phyloP scores from a whole-genome alignment of 2,888 invertebrate genomes.

The Patella ulyssiponensis region DNA sequence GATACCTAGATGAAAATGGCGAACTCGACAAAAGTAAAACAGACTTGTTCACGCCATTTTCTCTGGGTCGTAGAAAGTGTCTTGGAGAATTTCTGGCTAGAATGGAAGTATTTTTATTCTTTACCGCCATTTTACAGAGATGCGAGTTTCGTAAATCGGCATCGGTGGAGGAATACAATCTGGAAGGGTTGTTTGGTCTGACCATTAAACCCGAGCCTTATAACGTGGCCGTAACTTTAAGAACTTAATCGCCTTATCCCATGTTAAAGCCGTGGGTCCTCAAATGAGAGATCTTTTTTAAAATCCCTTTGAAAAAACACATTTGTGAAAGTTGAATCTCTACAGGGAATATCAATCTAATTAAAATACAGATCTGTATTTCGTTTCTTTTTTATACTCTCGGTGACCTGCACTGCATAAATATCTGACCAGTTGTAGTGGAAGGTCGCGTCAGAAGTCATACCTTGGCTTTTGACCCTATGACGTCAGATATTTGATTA shows the following conservation, averaged over 20 bases:
- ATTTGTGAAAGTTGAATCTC: no score
- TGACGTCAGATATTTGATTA: no score
- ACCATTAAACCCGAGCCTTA: not conserved
- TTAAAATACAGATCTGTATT: no score
- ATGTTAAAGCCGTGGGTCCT: no score
- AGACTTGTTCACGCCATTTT: not conserved
- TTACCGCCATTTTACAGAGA: not conserved
- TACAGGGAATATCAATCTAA: no score
- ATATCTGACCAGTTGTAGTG: no score
- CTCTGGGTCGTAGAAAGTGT: not conserved
- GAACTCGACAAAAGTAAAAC: not conserved
- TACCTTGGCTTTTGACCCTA: no score
- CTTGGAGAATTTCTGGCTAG: not conserved
- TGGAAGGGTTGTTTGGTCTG: not conserved
- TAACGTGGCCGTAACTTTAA: not conserved
- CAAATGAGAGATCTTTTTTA: no score
- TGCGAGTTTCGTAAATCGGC: not conserved
- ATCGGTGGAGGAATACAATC: not conserved
- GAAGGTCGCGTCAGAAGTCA: no score
- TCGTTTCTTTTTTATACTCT: no score
- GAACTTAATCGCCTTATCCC: not conserved
- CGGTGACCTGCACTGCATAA: no score
- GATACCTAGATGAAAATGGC: not conserved
- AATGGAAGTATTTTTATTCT: conserved; percentile 3
- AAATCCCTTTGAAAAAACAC: no score